These are phyloP conservation scores for Belonocnema kinseyi DNA, from an alignment of 1,140 invertebrate species.

Conservation along the genomic window DNA sequence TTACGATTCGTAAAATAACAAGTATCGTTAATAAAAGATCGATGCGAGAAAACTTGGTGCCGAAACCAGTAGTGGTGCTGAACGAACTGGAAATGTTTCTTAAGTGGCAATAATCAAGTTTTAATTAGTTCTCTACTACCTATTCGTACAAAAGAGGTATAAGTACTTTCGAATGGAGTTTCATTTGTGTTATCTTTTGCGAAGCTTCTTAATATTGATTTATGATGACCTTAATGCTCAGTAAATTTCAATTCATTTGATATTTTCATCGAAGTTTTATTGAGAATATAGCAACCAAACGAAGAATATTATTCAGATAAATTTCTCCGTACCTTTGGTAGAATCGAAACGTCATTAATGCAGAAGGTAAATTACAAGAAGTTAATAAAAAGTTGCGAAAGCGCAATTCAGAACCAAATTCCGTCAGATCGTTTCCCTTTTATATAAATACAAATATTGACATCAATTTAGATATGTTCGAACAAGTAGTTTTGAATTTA, in stretches of 20 bases:
- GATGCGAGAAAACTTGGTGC: slow-evolving; percentile 46
- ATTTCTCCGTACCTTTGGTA: too few species aligned
- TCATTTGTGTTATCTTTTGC: slow-evolving; percentile 41
- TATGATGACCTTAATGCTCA: slow-evolving; percentile 42
- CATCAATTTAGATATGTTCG: too few species aligned
- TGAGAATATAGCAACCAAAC: background rate
- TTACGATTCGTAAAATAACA: slow-evolving; percentile 41
- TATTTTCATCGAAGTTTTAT: background rate
- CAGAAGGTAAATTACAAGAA: too few species aligned
- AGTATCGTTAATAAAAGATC: slow-evolving; percentile 54
- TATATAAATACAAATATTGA: too few species aligned
- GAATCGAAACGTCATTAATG: too few species aligned
- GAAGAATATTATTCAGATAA: background rate
- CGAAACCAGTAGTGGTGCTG: slow-evolving; percentile 43
- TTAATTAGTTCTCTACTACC: slow-evolving; percentile 51
- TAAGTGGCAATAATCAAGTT: slow-evolving; percentile 57
- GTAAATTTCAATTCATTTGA: background rate
- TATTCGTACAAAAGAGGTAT: slow-evolving; percentile 43
- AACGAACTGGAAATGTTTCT: slow-evolving; percentile 55
- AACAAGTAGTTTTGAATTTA: too few species aligned
- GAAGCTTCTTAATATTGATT: slow-evolving; percentile 45
- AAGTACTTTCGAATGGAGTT: slow-evolving; percentile 49
- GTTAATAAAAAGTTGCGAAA: too few species aligned
- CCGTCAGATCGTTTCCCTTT: too few species aligned
- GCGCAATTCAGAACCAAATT: too few species aligned